Evolutionary conservation across 1,140 invertebrate genomes (phyloP).

Genomic region (Galleria mellonella): DNA sequence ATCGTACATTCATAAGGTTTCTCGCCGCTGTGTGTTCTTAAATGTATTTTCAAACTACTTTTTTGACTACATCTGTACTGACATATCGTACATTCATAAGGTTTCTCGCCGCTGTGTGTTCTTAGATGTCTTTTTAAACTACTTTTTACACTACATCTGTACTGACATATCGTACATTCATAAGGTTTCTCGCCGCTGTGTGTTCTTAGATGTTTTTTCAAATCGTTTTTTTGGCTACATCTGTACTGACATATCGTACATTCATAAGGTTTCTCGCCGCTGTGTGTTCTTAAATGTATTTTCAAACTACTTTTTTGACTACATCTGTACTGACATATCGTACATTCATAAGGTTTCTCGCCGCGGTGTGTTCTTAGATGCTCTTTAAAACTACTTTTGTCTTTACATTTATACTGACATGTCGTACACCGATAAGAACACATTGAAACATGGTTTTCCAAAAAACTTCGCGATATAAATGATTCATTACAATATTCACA

Average conservation of each 20-base stretch:
- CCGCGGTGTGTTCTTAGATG: neutral
- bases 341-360: conserved; percentile 77
- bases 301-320: conserved; percentile 57
- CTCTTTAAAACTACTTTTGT: neutral
- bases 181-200: conserved; percentile 1
- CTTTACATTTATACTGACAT: neutral
- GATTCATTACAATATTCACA: neutral
- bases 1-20: conserved; percentile 77
- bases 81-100: neutral
- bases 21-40: neutral
- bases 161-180: neutral
- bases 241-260: neutral
- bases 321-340: conserved; percentile 66
- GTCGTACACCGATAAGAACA: neutral
- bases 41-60: neutral
- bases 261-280: conserved; percentile 11
- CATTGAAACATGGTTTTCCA: neutral
- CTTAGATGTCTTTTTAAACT: neutral
- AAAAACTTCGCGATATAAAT: neutral
- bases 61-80: neutral
- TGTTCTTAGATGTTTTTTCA: neutral
- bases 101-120: neutral
- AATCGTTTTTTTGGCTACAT: neutral
- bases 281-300: conserved; percentile 29
- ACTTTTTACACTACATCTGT: neutral